These are phyloP conservation scores for Brachyalestes nurse DNA, from an alignment of 2,797 vertebrate genomes.

Conservation along the genomic window DNA sequence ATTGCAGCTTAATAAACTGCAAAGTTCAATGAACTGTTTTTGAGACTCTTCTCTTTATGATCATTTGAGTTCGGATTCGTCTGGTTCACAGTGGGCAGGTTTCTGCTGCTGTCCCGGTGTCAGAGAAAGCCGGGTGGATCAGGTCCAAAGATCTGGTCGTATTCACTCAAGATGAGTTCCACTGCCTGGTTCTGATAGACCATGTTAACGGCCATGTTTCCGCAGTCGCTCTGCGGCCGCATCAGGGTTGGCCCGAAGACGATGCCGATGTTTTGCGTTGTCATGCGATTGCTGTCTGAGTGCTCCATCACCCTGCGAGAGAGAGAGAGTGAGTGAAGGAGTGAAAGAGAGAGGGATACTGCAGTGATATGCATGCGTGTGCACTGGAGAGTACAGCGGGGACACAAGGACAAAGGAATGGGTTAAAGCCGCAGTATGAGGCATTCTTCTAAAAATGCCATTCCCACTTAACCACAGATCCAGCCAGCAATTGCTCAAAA, in stretches of 20 bases:
- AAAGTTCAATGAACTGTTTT: constrained; percentile 4
- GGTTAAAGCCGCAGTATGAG: constrained; percentile 78
- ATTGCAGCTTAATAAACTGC: constrained; percentile 27
- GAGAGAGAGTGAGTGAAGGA: neutral
- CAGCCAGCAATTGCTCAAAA: constrained; percentile 83
- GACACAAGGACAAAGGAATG: constrained; percentile 71
- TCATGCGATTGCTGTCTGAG: constrained; percentile 87
- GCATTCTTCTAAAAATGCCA: constrained; percentile 83
- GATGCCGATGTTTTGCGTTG: constrained; percentile 90
- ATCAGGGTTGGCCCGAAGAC: constrained; percentile 92
- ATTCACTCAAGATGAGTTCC: constrained; percentile 86
- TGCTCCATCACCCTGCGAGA: constrained; percentile 82
- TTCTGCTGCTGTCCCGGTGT: constrained; percentile 14
- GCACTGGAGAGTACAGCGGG: constrained; percentile 21
- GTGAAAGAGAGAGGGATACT: neutral
- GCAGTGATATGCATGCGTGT: constrained; percentile 49
- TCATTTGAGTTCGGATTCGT: neutral
- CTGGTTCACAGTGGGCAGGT: constrained; percentile 37
- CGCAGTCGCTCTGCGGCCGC: constrained; percentile 83
- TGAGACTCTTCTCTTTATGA: neutral
- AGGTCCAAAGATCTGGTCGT: constrained; percentile 74
- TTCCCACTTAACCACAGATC: constrained; percentile 81
- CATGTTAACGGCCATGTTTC: constrained; percentile 86
- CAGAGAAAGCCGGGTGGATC: constrained; percentile 63
- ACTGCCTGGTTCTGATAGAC: constrained; percentile 90